Conservation (phyloP, 2,113 vertebrate species). For the Proteles cristata region DNA sequence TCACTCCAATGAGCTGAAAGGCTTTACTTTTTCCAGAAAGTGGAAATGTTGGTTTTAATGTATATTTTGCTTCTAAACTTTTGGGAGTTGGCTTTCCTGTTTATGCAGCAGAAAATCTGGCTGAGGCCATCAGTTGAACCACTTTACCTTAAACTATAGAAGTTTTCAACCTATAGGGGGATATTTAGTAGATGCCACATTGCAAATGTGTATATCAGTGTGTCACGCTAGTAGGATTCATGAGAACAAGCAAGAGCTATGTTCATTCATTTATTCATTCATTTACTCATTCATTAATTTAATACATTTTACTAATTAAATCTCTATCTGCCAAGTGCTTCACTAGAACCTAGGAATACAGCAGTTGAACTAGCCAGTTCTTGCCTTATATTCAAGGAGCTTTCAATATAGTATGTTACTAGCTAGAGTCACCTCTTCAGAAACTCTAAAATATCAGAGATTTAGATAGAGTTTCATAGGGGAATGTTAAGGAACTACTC, state of each 20-base stretch:
- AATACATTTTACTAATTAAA: slow-evolving; percentile 11
- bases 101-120: not conserved
- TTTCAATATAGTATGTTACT: not conserved
- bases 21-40: slow-evolving; percentile 61
- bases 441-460: not conserved
- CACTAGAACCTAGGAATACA: not conserved
- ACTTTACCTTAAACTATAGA: not conserved
- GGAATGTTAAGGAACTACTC: slow-evolving; percentile 7
- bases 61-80: slow-evolving; percentile 59
- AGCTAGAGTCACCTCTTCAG: not conserved
- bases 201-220: not conserved
- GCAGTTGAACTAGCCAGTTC: not conserved
- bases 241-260: not conserved
- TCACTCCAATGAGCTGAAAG: slow-evolving; percentile 45
- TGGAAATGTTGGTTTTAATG: slow-evolving; percentile 49
- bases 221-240: not conserved
- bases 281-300: not conserved
- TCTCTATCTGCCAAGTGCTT: not conserved
- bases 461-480: not conserved
- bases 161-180: not conserved
- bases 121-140: not conserved
- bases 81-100: not conserved
- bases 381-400: not conserved
- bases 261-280: not conserved
- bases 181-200: not conserved